phyloP scores from a whole-genome alignment of 2,888 invertebrate genomes.

The Drosophila lacicola region DNA sequence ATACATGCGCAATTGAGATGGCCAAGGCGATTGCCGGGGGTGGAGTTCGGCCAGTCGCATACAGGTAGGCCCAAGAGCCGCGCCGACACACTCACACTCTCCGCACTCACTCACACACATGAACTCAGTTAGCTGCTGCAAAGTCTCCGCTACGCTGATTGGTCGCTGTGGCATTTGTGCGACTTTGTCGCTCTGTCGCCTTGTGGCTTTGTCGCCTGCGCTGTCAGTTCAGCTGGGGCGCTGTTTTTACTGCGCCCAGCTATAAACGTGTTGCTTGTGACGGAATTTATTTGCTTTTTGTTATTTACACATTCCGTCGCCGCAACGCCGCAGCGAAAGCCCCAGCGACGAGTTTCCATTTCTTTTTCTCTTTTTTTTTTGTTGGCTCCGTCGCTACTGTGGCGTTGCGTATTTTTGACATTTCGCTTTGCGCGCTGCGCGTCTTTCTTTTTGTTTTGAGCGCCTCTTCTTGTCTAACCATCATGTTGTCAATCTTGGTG shows the following conservation, averaged over 20 bases:
- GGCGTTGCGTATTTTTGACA: conserved; percentile 80
- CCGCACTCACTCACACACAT: conserved; percentile 35
- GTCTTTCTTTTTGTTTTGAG: conserved; percentile 76
- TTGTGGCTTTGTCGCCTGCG: conserved; percentile 50
- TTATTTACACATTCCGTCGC: conserved; percentile 77
- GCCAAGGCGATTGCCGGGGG: conserved; percentile 58
- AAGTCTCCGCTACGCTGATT: conserved; percentile 82
- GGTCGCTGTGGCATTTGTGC: conserved; percentile 51
- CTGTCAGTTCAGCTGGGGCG: conserved; percentile 34
- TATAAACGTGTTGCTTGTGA: conserved; percentile 73
- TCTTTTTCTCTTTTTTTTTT: conserved; percentile 47
- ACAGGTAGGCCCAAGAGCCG: conserved; percentile 16
- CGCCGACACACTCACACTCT: conserved; percentile 35
- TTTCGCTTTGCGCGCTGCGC: conserved; percentile 71
- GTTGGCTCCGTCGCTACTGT: conserved; percentile 49
- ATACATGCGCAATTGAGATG: conserved; percentile 76
- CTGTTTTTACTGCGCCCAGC: conserved; percentile 52
- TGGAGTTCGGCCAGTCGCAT: conserved; percentile 66
- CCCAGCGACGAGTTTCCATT: conserved; percentile 40
- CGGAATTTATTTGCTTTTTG: conserved; percentile 82
- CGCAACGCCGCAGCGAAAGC: conserved; percentile 4
- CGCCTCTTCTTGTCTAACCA: conserved; percentile 77
- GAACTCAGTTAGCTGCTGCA: conserved; percentile 17
- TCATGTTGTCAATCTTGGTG: conserved; percentile 83
- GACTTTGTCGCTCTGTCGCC: conserved; percentile 60